Conservation (phyloP, 1,140 invertebrate species). For the Drosophila tsacasi region DNA sequence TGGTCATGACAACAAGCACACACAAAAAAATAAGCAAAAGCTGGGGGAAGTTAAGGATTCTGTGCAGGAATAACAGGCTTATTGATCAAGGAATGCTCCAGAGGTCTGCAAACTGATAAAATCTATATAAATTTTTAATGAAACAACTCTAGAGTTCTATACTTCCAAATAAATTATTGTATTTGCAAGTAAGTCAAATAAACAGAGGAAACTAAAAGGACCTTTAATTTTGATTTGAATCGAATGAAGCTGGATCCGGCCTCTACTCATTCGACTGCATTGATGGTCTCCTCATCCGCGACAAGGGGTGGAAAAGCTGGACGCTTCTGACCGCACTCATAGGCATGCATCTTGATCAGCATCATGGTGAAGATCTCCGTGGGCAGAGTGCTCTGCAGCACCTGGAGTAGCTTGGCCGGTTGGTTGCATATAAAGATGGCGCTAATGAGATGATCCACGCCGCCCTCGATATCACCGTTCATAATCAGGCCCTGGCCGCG, state of each 20-base stretch:
- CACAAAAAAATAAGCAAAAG: not conserved
- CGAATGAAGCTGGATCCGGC: not conserved
- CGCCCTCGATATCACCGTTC: slow-evolving; percentile 93
- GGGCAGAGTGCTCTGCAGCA: slow-evolving; percentile 96
- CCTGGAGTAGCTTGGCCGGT: slow-evolving; percentile 94
- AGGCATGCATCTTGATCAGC: slow-evolving; percentile 90
- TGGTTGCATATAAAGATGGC: slow-evolving; percentile 97
- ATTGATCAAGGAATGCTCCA: not conserved
- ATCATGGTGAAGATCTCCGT: slow-evolving; percentile 95
- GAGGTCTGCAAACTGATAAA: not conserved
- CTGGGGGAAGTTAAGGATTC: not conserved
- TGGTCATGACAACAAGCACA: slow-evolving; percentile 18
- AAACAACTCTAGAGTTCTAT: no score
- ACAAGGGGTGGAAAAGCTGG: not conserved
- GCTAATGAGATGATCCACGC: slow-evolving; percentile 96
- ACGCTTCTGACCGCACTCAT: slow-evolving; percentile 13
- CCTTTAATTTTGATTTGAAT: slow-evolving; percentile 12
- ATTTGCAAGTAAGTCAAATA: slow-evolving; percentile 14
- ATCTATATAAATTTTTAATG: no score
- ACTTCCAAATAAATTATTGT: not conserved
- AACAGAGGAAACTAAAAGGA: slow-evolving; percentile 4
- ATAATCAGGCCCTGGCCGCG: slow-evolving; percentile 94
- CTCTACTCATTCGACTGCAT: slow-evolving; percentile 9
- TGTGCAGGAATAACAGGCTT: no score
- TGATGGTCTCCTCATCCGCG: slow-evolving; percentile 7